phyloP scores from a whole-genome alignment of 1,140 invertebrate genomes.

The Drosophila ambigua region DNA sequence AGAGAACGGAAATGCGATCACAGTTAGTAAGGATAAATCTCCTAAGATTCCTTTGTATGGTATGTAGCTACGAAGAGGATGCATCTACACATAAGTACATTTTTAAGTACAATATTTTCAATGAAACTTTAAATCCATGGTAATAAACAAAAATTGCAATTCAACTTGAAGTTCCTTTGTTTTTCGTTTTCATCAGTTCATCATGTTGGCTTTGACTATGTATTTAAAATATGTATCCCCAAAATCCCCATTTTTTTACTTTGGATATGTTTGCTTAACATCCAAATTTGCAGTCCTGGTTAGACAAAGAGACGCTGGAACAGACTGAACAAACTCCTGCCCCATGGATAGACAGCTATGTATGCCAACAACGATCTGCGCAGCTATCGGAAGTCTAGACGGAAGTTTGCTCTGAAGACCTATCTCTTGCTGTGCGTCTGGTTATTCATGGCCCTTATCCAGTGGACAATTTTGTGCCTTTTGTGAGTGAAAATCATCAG shows the following conservation, averaged over 20 bases:
- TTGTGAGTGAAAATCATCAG: slow-evolving; percentile 19
- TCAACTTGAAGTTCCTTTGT: too few species aligned
- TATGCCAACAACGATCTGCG: not conserved
- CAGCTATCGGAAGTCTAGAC: slow-evolving; percentile 32
- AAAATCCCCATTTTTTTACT: too few species aligned
- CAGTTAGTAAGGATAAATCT: too few species aligned
- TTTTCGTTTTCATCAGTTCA: not conserved
- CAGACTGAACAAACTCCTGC: slow-evolving; percentile 1
- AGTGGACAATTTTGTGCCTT: slow-evolving; percentile 30
- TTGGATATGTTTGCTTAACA: not conserved
- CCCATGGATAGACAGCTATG: slow-evolving; percentile 25
- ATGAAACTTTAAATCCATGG: too few species aligned
- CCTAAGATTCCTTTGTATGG: too few species aligned
- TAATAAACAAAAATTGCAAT: too few species aligned
- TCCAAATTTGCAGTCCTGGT: slow-evolving; percentile 6
- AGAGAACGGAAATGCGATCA: too few species aligned
- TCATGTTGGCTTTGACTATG: slow-evolving; percentile 14
- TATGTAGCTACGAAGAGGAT: too few species aligned
- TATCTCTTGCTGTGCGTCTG: slow-evolving; percentile 40
- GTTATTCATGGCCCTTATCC: slow-evolving; percentile 37
- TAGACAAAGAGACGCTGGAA: not conserved
- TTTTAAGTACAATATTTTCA: too few species aligned
- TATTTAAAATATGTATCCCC: slow-evolving; percentile 2
- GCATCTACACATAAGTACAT: too few species aligned
- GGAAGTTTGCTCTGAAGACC: slow-evolving; percentile 22